These are phyloP conservation scores for Salarias fasciatus DNA, from an alignment of 2,797 vertebrate species.

Conservation along the genomic window DNA sequence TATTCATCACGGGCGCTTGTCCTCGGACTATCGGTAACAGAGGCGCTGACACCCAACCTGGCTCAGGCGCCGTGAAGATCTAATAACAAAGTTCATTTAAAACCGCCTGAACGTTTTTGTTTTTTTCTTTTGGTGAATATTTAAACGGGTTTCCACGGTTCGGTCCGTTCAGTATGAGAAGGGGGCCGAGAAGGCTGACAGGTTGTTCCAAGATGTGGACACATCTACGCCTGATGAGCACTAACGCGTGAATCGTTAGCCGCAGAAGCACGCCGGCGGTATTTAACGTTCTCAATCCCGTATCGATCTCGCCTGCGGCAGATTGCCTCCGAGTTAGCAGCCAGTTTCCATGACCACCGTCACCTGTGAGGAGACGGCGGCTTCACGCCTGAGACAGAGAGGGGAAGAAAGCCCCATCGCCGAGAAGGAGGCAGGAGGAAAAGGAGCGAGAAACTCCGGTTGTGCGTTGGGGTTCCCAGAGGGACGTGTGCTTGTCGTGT, in stretches of 20 bases:
- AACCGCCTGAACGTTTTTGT: not conserved
- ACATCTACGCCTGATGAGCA: conserved; percentile 19
- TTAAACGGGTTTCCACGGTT: conserved; percentile 40
- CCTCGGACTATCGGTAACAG: not conserved
- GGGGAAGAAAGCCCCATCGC: conserved; percentile 26
- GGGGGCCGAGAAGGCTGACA: too few species aligned
- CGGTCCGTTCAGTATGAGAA: conserved; percentile 8
- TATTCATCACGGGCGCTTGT: conserved; percentile 10
- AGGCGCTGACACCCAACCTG: not conserved
- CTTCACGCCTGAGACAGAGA: conserved; percentile 61
- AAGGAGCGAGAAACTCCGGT: conserved; percentile 47
- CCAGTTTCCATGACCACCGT: conserved; percentile 78
- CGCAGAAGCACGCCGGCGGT: not conserved
- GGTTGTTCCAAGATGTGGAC: not conserved
- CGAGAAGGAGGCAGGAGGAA: conserved; percentile 34
- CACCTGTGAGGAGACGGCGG: conserved; percentile 57
- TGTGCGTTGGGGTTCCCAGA: conserved; percentile 50
- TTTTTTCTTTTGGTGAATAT: conserved; percentile 26
- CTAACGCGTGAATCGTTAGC: conserved; percentile 20
- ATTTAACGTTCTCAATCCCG: conserved; percentile 23
- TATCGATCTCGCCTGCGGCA: conserved; percentile 59
- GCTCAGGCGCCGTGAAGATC: not conserved
- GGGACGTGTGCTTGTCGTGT: conserved; percentile 68
- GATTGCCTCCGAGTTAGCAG: conserved; percentile 57
- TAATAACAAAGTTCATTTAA: not conserved